phyloP scores from a whole-genome alignment of 2,797 vertebrate species.

The Pseudomugil tenellus region DNA sequence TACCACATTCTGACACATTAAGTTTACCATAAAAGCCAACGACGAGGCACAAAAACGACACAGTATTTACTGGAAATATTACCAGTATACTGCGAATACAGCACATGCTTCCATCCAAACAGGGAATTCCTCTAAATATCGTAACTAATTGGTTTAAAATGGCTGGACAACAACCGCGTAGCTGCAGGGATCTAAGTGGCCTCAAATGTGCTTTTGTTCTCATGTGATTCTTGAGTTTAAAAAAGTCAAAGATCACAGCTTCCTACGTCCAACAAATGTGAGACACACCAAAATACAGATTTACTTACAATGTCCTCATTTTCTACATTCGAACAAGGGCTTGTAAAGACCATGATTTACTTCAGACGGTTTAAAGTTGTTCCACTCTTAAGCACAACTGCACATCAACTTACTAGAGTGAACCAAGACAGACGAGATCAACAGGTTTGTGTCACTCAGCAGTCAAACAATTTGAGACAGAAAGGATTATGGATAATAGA shows the following conservation, averaged over 20 bases:
- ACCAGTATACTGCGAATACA: background rate
- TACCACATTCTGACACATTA: background rate
- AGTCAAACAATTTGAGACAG: constrained; percentile 3
- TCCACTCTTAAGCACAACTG: background rate
- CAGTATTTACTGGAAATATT: constrained; percentile 5
- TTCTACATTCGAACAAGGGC: background rate
- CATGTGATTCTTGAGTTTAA: constrained; percentile 34
- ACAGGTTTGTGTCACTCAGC: constrained; percentile 46
- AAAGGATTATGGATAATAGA: constrained; percentile 20
- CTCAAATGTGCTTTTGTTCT: constrained; percentile 45
- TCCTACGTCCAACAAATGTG: constrained; percentile 10
- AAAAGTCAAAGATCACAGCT: constrained; percentile 22
- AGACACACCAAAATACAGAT: constrained; percentile 8
- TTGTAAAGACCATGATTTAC: background rate
- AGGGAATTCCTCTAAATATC: constrained; percentile 11
- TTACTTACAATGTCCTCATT: constrained; percentile 12
- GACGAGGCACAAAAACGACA: constrained; percentile 21
- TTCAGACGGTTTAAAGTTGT: constrained; percentile 1
- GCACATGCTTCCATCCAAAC: constrained; percentile 18
- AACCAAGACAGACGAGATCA: constrained; percentile 56
- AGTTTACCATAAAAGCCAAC: background rate
- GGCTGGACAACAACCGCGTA: constrained; percentile 9
- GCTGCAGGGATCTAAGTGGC: constrained; percentile 1
- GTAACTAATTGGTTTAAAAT: constrained; percentile 15
- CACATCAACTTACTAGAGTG: background rate